These are phyloP conservation scores for Benthosema pterotum DNA, from an alignment of 2,797 vertebrate species.

Conservation along the genomic window DNA sequence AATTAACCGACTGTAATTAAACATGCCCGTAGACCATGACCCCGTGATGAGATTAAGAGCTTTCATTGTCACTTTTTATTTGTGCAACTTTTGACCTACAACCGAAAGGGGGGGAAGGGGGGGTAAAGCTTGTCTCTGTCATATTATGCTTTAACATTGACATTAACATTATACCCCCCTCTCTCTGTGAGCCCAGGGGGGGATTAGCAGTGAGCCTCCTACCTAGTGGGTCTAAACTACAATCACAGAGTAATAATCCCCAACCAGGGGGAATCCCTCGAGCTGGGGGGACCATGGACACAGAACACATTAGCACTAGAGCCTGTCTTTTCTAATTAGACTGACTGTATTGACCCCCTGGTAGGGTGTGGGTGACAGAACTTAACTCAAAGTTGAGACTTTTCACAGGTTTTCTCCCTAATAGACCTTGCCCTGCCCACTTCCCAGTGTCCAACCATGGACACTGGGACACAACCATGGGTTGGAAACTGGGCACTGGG, in stretches of 20 bases:
- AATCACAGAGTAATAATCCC: constrained; percentile 67
- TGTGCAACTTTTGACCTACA: neutral
- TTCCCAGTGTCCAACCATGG: no score
- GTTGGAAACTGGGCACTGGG: no score
- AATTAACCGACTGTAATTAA: neutral
- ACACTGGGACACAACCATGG: no score
- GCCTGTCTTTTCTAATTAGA: constrained; percentile 41
- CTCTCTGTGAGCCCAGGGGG: constrained; percentile 34
- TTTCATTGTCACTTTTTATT: constrained; percentile 1
- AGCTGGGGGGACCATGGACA: constrained; percentile 41
- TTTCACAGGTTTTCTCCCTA: no score
- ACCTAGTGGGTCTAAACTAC: constrained; percentile 53
- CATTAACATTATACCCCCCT: constrained; percentile 29
- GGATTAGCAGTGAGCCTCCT: constrained; percentile 58
- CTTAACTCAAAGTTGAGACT: no score
- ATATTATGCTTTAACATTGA: constrained; percentile 9
- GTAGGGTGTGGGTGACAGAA: no score
- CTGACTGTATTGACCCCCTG: neutral
- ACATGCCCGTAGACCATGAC: no score
- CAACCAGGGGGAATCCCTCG: constrained; percentile 64
- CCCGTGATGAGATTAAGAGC: neutral
- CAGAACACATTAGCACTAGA: constrained; percentile 28
- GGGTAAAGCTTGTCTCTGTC: constrained; percentile 9
- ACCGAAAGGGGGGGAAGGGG: neutral
- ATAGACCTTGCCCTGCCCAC: no score